Evolutionary conservation across 2,113 vertebrate species (phyloP), one percentile per base, ranked within the genome.

Genomic region (Phainopepla nitens): DNA sequence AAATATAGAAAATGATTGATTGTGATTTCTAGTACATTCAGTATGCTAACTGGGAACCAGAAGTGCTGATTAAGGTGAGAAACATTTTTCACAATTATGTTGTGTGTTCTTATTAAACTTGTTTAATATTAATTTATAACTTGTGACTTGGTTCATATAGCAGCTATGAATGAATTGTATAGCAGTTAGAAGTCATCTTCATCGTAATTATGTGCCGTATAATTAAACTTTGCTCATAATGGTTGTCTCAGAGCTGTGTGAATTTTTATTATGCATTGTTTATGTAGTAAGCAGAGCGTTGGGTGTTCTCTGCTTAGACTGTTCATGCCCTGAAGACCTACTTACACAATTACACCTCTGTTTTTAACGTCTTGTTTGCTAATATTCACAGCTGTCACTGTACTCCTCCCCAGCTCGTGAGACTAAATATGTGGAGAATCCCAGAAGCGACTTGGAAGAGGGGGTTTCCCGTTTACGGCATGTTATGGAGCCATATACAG

Each of bases 361-460:
- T 78, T 93, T 93, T 94, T 94, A 96, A 97, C 92, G 68, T 94
- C 82, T 91, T 96, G 83, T 94, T 93, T 96, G 93, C 95, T 94
- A 64, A 96, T 92, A 51, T 96, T 92, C 84, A 69, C 97, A 99
- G 99, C 97, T 99, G 93, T 99, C 99, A 58, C 97, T 99, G 39
- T 99, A 99, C 97, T 98, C 97, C 54, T 96, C 91, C 70, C 99
- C 99, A 42, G 87, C 95, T 94, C 78, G 78, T 27, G 97, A 97
- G 72, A 94, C 94, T 73, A 98, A 87, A n/a, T 97, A 95, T 70
- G 97, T 95, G 96, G 98, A 99, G 91, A 96, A 97, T 3, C 95
- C 98, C 87, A 97, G 95, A 47, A 98, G 97, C 1, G 97, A 94
- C 5, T 27, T 99, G 97, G 99, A 99, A 96, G 97, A 99, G 94